These are phyloP conservation scores for Thamnophis sirtalis DNA, from an alignment of 2,113 vertebrate species.

Conservation along the genomic window DNA sequence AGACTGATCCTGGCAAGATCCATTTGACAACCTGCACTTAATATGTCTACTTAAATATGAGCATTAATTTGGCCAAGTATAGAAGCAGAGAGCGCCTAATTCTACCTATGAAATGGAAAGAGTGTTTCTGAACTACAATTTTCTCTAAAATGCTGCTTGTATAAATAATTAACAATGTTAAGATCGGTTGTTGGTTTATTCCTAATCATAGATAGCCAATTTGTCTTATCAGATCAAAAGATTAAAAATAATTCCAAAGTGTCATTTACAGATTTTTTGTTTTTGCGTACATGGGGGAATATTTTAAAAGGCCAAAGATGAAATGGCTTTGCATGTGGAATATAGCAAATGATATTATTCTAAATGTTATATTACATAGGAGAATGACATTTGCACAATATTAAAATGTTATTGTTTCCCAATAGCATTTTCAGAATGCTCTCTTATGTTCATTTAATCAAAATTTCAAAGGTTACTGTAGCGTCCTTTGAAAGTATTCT, in stretches of 20 bases:
- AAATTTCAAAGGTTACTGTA: conserved; percentile 2
- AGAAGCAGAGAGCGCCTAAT: background rate
- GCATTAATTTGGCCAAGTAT: background rate
- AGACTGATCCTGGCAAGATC: background rate
- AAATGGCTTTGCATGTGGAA: background rate
- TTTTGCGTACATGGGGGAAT: background rate
- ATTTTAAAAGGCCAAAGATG: conserved; percentile 11
- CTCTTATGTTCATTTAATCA: background rate
- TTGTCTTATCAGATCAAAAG: background rate
- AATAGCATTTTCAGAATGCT: conserved; percentile 8
- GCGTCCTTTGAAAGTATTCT: background rate
- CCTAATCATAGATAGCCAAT: background rate
- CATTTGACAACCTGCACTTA: background rate
- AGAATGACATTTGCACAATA: conserved; percentile 3
- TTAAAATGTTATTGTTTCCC: background rate
- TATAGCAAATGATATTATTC: background rate
- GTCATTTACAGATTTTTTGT: background rate
- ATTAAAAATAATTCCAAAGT: background rate
- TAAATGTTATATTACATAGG: background rate
- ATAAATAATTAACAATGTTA: background rate
- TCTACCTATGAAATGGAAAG: background rate
- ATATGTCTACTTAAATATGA: background rate
- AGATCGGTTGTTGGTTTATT: background rate
- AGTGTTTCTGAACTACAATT: background rate
- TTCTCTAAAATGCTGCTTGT: background rate